These are phyloP conservation scores for Dinomys branickii DNA, from an alignment of 2,113 vertebrate species.

Conservation along the genomic window DNA sequence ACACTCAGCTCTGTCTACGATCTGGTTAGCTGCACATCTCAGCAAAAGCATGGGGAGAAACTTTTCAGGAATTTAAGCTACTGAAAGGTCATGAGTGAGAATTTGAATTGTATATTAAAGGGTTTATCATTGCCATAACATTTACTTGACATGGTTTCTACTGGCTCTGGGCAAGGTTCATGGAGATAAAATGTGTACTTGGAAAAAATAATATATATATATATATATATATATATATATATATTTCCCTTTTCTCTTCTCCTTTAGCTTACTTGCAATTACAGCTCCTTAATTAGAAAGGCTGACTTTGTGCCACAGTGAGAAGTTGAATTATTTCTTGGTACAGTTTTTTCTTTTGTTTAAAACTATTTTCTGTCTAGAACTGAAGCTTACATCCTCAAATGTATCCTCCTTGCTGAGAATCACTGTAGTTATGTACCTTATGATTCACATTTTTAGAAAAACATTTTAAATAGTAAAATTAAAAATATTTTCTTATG, in stretches of 20 bases:
- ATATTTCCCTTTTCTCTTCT: neutral
- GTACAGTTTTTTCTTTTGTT: neutral
- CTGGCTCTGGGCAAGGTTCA: neutral
- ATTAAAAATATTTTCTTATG: neutral
- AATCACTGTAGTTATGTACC: neutral
- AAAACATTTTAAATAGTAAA: slow-evolving; percentile 6
- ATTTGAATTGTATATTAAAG: neutral
- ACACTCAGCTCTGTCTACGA: neutral
- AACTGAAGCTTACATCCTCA: neutral
- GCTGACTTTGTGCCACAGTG: neutral
- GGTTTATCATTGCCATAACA: neutral
- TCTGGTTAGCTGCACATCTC: neutral
- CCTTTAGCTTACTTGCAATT: neutral
- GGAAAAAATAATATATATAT: no score
- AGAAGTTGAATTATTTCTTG: neutral
- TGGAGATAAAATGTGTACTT: neutral
- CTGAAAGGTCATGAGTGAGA: neutral
- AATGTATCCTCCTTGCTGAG: neutral
- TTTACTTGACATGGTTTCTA: neutral
- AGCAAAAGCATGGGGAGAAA: neutral
- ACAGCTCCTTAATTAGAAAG: slow-evolving; percentile 11
- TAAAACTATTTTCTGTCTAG: slow-evolving; percentile 8
- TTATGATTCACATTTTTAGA: neutral
- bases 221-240: neutral
- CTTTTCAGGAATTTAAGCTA: neutral